Evolutionary conservation across 2,888 invertebrate genomes (phyloP).

Genomic region (Disparrhopalites patrizii): DNA sequence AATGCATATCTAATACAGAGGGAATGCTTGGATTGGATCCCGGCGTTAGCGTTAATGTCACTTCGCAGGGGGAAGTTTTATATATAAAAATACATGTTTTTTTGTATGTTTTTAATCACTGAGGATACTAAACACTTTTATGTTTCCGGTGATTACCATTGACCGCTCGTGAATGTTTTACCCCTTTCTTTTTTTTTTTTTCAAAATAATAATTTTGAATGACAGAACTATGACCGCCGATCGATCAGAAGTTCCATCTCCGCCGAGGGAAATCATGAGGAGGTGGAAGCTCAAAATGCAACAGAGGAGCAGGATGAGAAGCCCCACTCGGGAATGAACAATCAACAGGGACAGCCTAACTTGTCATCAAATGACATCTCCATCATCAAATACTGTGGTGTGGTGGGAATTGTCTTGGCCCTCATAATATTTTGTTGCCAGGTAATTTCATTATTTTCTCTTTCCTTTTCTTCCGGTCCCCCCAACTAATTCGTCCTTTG

Average conservation of each 20-base stretch:
- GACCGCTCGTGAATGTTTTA: not conserved
- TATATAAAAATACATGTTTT: not conserved
- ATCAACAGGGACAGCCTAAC: slow-evolving; percentile 16
- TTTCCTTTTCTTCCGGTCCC: no score
- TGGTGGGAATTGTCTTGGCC: slow-evolving; percentile 39
- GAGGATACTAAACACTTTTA: slow-evolving; percentile 11
- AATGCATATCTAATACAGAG: no score
- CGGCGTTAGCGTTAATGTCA: no score
- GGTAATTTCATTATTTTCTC: slow-evolving; percentile 36
- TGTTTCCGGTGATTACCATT: slow-evolving; percentile 31
- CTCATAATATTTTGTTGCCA: slow-evolving; percentile 44
- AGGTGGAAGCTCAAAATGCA: slow-evolving; percentile 20
- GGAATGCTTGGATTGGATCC: no score
- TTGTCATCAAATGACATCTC: slow-evolving; percentile 37
- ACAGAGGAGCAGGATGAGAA: slow-evolving; percentile 21
- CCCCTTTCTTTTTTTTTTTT: not conserved
- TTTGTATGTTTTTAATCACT: slow-evolving; percentile 1
- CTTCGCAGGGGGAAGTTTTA: no score
- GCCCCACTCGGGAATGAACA: slow-evolving; percentile 13
- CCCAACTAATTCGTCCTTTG: no score
- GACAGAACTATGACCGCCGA: slow-evolving; percentile 40
- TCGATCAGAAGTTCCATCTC: slow-evolving; percentile 33
- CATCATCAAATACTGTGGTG: slow-evolving; percentile 44
- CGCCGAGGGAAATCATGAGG: slow-evolving; percentile 25
- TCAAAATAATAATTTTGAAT: no score